Base-by-base conservation (phyloP, 2,888 invertebrate species). In the Ophion costatus region DNA sequence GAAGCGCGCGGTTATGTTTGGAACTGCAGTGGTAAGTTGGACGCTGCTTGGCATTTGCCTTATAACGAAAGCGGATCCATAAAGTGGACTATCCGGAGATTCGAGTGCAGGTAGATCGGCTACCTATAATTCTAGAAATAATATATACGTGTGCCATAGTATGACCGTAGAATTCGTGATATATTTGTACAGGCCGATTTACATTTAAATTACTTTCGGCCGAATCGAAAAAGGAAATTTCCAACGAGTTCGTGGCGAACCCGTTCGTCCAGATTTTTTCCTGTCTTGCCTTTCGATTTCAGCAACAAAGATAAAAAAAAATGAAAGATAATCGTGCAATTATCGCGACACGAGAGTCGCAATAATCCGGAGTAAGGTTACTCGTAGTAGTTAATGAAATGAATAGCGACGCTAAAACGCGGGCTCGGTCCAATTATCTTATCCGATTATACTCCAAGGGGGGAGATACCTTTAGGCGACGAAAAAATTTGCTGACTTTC, bases 381-480 rank as follows among this genome's bases (percentile, higher is more conserved):
- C n/a, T 76, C 56, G 57, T 33, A 57, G 57, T 66, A 56, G 33
- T 57, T 20, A 17, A 64, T n/a, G 64, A 38, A 59, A 24, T 10
- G n/a, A 45, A 20, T 45, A 66, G 59, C 78, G 4, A 57, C 38
- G 59, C 17, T 33, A 20, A 76, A 77, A 59, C 33, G 67, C 17
- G 59, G 59, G 59, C 77, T 77, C 67, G 57, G 57, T 69, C 59
- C 77, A 77, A 59, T 77, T 59, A 77, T 59, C 67, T 42, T 67
- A 77, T 69, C 77, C 59, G 77, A 77, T 77, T 42, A 77, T 42
- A 77, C 57, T 77, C 63, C 29, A 3, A 29, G 29, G 29, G 29
- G 29, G 29, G 29, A 29, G 29, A 29, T 29, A 29, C 29, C 29
- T 29, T 29, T 29, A 4, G 29, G 29, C 29, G 29, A 29, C 29